A percentile compares a stretch with the other conserved stretches of the same genome.
Evolutionary conservation across 2,888 invertebrate species (phyloP).

Genomic region (Sericinus montela): DNA sequence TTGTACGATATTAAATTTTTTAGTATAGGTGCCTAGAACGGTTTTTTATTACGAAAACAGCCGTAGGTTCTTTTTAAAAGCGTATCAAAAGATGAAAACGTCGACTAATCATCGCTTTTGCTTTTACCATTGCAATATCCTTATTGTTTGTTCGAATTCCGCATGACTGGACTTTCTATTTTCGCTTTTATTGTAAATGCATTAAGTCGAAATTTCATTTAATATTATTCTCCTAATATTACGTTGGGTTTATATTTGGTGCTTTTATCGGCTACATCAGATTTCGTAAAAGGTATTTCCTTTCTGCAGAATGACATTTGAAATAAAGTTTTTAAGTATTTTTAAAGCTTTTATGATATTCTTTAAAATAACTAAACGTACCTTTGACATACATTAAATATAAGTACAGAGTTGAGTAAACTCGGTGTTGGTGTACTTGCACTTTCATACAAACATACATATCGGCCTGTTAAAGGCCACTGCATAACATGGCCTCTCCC

Average conservation of each 20-base stretch:
- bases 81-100: constrained; percentile 26
- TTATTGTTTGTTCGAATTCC: constrained; percentile 22
- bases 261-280: constrained; percentile 16
- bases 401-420: no score
- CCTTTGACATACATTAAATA: no score
- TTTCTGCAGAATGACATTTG: constrained; percentile 1
- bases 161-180: not conserved
- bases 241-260: constrained; percentile 8
- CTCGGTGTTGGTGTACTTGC: no score
- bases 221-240: constrained; percentile 1
- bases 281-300: constrained; percentile 10
- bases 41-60: constrained; percentile 30
- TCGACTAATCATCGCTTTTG: constrained; percentile 22
- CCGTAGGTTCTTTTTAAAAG: constrained; percentile 26
- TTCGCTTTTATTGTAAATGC: constrained; percentile 4
- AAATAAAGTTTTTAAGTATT: not conserved
- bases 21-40: constrained; percentile 20
- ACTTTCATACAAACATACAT: no score
- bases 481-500: no score
- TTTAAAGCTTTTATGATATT: no score
- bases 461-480: no score
- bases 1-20: not conserved
- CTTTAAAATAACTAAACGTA: no score
- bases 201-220: constrained; percentile 12
- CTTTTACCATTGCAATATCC: constrained; percentile 24